Conservation (phyloP, 2,113 vertebrate species). For the Istiophorus platypterus region DNA sequence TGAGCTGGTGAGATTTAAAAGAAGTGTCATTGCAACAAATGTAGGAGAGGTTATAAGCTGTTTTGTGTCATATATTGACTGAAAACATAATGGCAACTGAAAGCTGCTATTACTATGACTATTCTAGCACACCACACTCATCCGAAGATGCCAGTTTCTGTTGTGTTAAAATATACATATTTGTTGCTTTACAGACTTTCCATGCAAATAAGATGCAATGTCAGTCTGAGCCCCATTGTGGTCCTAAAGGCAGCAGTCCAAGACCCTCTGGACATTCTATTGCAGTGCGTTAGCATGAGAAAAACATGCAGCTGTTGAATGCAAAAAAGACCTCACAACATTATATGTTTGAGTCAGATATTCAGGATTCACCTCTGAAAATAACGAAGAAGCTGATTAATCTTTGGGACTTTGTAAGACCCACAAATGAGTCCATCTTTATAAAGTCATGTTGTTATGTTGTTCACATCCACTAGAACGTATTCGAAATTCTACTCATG, state of each 20-base stretch:
- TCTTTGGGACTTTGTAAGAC: constrained; percentile 22
- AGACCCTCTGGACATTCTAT: neutral
- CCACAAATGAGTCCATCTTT: constrained; percentile 15
- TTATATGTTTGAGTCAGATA: constrained; percentile 19
- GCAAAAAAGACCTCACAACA: constrained; percentile 26
- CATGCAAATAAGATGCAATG: neutral
- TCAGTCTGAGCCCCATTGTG: neutral
- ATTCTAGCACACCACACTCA: neutral
- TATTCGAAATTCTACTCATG: neutral
- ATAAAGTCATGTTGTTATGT: neutral
- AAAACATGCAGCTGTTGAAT: constrained; percentile 37
- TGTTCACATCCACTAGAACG: constrained; percentile 14
- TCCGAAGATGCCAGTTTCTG: neutral
- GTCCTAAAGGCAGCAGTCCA: neutral
- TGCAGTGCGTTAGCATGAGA: constrained; percentile 28
- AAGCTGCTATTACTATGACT: neutral
- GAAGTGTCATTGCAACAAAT: constrained; percentile 21
- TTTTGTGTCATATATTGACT: neutral
- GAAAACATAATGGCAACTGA: constrained; percentile 1
- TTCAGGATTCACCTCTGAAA: constrained; percentile 20
- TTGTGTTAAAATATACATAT: neutral
- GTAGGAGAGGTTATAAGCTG: neutral
- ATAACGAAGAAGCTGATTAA: constrained; percentile 34
- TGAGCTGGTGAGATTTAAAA: constrained; percentile 34
- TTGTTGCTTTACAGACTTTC: neutral